Evolutionary conservation across 1,140 invertebrate genomes (phyloP).

Genomic region (Brachionus rubens): DNA sequence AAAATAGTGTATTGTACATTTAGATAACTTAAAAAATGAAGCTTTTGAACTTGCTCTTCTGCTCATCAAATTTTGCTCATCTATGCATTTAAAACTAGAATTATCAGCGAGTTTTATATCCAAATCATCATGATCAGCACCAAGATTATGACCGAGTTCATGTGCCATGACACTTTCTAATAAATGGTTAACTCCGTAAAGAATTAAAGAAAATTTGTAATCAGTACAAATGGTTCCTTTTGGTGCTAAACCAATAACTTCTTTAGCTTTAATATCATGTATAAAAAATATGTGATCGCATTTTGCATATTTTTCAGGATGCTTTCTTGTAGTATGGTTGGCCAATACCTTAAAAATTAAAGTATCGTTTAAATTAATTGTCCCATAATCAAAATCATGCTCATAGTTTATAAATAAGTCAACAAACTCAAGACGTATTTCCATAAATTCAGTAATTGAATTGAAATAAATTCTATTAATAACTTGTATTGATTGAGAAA

Average conservation of each 20-base stretch:
- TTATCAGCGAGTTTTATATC: background rate
- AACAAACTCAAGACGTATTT: background rate
- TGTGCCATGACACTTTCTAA: conserved; percentile 5
- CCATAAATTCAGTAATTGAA: background rate
- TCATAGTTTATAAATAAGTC: background rate
- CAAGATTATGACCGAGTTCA: conserved; percentile 6
- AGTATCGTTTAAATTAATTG: background rate
- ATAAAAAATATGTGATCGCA: conserved; percentile 25
- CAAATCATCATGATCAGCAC: conserved; percentile 18
- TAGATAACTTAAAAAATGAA: background rate
- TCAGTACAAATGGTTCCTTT: background rate
- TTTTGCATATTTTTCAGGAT: background rate
- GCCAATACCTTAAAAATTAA: background rate
- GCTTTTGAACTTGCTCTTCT: background rate
- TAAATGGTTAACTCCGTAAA: background rate
- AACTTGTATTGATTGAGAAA: background rate
- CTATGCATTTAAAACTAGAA: background rate
- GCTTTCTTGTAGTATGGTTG: background rate
- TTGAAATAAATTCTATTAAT: background rate
- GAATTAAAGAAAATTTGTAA: background rate
- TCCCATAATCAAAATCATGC: background rate
- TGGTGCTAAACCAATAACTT: background rate
- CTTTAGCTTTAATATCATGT: background rate
- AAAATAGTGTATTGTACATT: background rate
- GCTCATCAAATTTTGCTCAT: background rate